Base-by-base conservation (phyloP, 2,113 vertebrate genomes). In the Anas platyrhynchos region DNA sequence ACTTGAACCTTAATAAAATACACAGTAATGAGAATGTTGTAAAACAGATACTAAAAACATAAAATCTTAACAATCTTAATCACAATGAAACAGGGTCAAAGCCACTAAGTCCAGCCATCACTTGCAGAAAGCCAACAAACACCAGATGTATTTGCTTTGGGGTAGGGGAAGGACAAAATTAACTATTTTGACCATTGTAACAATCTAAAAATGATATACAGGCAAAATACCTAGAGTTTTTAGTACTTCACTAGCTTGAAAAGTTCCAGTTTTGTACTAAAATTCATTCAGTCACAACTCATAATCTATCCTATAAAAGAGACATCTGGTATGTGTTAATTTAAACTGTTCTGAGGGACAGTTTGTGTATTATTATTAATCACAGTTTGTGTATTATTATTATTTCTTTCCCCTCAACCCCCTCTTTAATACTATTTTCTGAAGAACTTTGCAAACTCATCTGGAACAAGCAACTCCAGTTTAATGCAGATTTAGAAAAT, bases 1-100 rank as follows among this genome's bases (percentile, higher is more conserved):
- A 96, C 88, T 95, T 97, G 93, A 96, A 97, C 83, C 88, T 97
- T 96, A 96, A 96, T 95, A 97, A 96, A 96, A 96, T 86, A 95
- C 94, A 66, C 58, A 76, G 88, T 95, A 96, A 97, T 94, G 92
- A 94, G 96, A 91, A 91, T 76, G 86, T 63, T 88, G 86, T 96
- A 96, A 97, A 95, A 96, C 92, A 96, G 96, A 97, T 73, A 96
- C 93, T 94, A 93, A 96, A 96, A 26, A 11, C 83, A 95, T 95
- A 96, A 96, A 95, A 91, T 82, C 93, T 84, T 96, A 96, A 96
- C 91, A 94, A 91, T 91, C 88, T 91, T 93, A 93, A 96, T 96
- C 92, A 94, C 91, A 97, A 66, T 86, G 93, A 92, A 96, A 89
- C 36, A 59, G 58, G 50, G 94, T 94, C 86, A 96, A 92, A 96